phyloP scores from a whole-genome alignment of 2,888 invertebrate genomes.

The Drosophila subsilvestris region DNA sequence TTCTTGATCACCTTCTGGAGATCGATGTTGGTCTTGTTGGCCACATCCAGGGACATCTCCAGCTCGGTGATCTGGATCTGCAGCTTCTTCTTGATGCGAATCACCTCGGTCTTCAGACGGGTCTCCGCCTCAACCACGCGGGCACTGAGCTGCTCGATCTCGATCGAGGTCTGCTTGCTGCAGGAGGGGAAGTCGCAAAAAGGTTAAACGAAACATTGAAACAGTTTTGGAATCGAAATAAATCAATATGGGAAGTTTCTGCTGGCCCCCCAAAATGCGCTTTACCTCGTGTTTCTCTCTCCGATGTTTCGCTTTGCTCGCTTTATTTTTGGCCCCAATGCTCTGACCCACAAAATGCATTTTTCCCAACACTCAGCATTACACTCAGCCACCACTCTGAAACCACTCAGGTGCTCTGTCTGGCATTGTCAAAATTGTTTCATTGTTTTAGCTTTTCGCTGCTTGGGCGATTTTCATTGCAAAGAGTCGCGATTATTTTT shows the following conservation, averaged over 20 bases:
- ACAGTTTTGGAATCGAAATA: background rate
- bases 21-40: constrained; percentile 99
- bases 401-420: constrained; percentile 40
- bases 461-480: constrained; percentile 42
- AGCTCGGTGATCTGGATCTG: constrained; percentile 98
- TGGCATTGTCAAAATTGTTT: constrained; percentile 70
- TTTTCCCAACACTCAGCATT: constrained; percentile 65
- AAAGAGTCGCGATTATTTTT: constrained; percentile 45
- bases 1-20: constrained; percentile 99
- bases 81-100: constrained; percentile 99
- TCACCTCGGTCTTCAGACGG: constrained; percentile 96
- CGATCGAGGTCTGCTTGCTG: constrained; percentile 98
- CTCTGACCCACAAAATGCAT: constrained; percentile 68
- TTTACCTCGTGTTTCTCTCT: constrained; percentile 49
- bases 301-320: constrained; percentile 57
- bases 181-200: constrained; percentile 34
- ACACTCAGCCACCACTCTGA: constrained; percentile 18
- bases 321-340: constrained; percentile 74
- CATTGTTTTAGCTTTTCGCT: constrained; percentile 43
- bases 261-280: constrained; percentile 29
- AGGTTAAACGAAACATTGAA: background rate
- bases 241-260: background rate
- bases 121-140: constrained; percentile 98
- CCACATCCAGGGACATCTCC: constrained; percentile 97
- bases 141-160: constrained; percentile 97